Percentiles rank a stretch among this genome's conserved stretches.
These are phyloP conservation scores for Daphoenositta chrysoptera DNA, from an alignment of 2,113 vertebrate species.

Conservation along the genomic window DNA sequence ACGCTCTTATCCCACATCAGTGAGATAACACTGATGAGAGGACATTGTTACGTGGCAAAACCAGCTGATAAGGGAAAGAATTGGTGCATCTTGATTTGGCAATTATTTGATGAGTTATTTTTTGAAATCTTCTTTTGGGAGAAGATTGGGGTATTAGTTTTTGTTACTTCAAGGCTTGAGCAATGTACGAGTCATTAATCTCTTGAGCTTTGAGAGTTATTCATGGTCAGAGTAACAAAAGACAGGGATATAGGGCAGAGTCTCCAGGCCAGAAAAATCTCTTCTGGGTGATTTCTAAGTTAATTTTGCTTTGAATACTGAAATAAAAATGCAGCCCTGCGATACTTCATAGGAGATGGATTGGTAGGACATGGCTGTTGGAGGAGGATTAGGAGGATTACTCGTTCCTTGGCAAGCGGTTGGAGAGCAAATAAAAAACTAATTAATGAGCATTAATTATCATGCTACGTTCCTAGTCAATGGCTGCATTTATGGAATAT, in stretches of 20 bases:
- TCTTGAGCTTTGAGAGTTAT: neutral
- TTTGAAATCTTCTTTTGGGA: accelerated
- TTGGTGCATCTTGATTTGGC: neutral
- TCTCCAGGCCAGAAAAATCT: neutral
- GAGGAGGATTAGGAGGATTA: neutral
- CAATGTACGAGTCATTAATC: neutral
- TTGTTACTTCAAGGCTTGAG: neutral
- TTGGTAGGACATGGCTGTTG: neutral
- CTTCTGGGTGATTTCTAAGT: neutral
- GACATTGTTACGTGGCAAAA: accelerated
- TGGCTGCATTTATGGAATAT: neutral
- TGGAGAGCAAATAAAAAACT: neutral
- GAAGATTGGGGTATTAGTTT: neutral
- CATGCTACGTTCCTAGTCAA: neutral
- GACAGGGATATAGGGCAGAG: neutral
- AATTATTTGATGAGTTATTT: neutral
- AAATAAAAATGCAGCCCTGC: neutral
- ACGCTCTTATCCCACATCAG: neutral
- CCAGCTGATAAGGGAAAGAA: neutral
- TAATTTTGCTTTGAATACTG: neutral
- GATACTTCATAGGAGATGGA: neutral
- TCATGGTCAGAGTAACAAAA: neutral
- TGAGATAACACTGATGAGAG: neutral
- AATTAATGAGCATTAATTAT: neutral
- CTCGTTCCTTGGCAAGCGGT: neutral